A percentile compares a stretch with the other conserved stretches of the same genome.
Evolutionary conservation across 2,888 invertebrate species (phyloP).

Genomic region (Rhimphoctona megacephalus): DNA sequence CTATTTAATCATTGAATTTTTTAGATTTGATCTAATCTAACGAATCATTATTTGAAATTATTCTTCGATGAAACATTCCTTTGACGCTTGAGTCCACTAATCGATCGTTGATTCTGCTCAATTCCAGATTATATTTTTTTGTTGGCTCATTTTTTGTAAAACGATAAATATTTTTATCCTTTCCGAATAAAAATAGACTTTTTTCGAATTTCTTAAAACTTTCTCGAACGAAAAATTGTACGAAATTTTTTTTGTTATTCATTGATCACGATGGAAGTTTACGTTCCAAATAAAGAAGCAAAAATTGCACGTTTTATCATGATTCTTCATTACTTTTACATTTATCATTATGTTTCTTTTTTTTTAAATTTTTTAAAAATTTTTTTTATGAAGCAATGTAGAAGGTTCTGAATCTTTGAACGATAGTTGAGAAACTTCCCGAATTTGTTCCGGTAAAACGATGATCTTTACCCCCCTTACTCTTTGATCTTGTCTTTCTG

Average conservation of each 20-base stretch:
- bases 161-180: neutral
- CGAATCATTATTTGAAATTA: neutral
- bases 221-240: neutral
- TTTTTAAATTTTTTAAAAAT: neutral
- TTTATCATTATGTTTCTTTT: neutral
- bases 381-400: neutral
- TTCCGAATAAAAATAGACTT: neutral
- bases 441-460: slow-evolving; percentile 63
- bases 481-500: slow-evolving; percentile 33
- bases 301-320: neutral
- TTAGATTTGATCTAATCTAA: neutral
- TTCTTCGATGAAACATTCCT: no score
- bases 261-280: neutral
- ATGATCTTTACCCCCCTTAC: slow-evolving; percentile 14
- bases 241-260: neutral
- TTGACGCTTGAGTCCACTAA: no score
- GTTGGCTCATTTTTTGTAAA: neutral
- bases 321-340: neutral
- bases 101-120: neutral
- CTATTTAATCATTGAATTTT: neutral
- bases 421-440: slow-evolving; percentile 40
- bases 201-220: neutral
- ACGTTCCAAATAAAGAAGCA: neutral
- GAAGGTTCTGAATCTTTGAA: slow-evolving; percentile 16
- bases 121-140: neutral